Percentiles rank a stretch among this genome's conserved stretches.
Conservation (phyloP, 2,797 vertebrate species). For the Eleutherodactylus coqui region DNA sequence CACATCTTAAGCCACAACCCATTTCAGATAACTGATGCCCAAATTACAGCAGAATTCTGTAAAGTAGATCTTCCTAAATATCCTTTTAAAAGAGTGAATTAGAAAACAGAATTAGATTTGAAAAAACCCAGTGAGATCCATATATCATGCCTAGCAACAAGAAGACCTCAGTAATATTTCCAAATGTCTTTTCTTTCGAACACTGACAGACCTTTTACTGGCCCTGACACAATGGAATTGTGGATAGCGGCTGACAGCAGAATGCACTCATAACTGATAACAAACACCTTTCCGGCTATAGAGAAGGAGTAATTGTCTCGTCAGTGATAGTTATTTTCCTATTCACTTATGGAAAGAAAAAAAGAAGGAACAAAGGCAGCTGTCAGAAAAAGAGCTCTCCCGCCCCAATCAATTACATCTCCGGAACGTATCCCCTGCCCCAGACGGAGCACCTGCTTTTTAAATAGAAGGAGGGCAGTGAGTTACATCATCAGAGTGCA, state of each 20-base stretch:
- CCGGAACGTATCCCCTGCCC: slow-evolving; percentile 39
- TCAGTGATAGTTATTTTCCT: slow-evolving; percentile 69
- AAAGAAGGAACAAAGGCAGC: slow-evolving; percentile 66
- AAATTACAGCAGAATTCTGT: too few species aligned
- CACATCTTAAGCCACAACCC: too few species aligned
- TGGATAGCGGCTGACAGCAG: slow-evolving; percentile 42
- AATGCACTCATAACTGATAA: slow-evolving; percentile 44
- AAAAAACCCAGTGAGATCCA: slow-evolving; percentile 19
- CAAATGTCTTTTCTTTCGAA: slow-evolving; percentile 32
- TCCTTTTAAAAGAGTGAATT: neutral
- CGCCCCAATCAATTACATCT: slow-evolving; percentile 68
- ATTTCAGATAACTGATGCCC: too few species aligned
- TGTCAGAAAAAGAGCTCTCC: slow-evolving; percentile 67
- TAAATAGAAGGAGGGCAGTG: slow-evolving; percentile 61
- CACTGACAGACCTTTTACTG: slow-evolving; percentile 44
- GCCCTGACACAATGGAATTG: slow-evolving; percentile 3
- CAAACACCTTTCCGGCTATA: slow-evolving; percentile 47
- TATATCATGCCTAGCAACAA: slow-evolving; percentile 33
- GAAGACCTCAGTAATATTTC: slow-evolving; percentile 38
- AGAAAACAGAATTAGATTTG: neutral
- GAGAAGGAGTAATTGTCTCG: slow-evolving; percentile 62
- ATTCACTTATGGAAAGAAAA: slow-evolving; percentile 65
- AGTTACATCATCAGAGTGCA: slow-evolving; percentile 58
- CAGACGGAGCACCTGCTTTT: slow-evolving; percentile 68
- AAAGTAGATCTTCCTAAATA: too few species aligned